phyloP scores from a whole-genome alignment of 2,113 vertebrate genomes.

The Nettapus auritus region DNA sequence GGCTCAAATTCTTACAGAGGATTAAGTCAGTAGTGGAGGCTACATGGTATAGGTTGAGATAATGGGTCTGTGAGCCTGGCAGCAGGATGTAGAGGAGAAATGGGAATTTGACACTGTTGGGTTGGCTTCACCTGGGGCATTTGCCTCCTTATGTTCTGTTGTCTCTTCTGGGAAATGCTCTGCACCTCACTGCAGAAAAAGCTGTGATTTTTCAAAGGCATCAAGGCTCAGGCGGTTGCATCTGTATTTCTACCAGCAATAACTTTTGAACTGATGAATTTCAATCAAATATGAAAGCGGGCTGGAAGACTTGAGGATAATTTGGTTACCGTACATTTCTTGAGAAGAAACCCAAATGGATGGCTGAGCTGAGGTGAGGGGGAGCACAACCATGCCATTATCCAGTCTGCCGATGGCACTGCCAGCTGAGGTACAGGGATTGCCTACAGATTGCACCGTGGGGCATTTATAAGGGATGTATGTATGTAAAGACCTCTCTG shows the following conservation, averaged over 20 bases:
- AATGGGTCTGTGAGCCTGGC: neutral
- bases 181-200: neutral
- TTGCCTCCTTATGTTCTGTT: neutral
- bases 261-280: neutral
- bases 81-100: neutral
- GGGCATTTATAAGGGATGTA: neutral
- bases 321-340: neutral
- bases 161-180: neutral
- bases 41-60: neutral
- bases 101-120: neutral
- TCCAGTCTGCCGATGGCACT: neutral
- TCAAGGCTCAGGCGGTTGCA: neutral
- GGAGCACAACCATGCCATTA: neutral
- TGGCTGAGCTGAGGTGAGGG: neutral
- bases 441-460: neutral
- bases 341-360: neutral
- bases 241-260: neutral
- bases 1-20: rapidly evolving
- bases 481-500: neutral
- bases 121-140: neutral
- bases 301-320: neutral
- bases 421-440: neutral
- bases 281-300: neutral
- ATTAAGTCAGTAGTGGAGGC: neutral
- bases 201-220: neutral